Conservation (phyloP, 2,113 vertebrate species). For the Eretmochelys imbricata region DNA sequence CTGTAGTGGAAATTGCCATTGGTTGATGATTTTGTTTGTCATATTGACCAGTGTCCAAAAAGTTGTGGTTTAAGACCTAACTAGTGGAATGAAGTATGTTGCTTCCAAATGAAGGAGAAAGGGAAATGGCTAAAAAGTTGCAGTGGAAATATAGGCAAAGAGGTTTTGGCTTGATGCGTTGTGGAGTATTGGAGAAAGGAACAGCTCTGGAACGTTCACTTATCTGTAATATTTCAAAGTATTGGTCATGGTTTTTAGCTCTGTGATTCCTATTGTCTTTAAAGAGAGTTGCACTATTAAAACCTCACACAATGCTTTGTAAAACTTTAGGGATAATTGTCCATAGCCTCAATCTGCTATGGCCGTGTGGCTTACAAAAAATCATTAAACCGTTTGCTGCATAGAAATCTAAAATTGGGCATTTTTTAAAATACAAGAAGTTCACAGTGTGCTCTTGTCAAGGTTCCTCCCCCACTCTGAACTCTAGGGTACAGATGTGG, state of each 20-base stretch:
- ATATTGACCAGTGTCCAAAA: background rate
- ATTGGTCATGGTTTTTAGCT: background rate
- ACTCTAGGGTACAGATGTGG: no score
- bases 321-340: background rate
- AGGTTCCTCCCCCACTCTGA: no score
- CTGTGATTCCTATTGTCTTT: background rate
- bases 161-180: background rate
- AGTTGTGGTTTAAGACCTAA: background rate
- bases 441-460: background rate
- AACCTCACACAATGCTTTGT: background rate
- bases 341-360: background rate
- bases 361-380: background rate
- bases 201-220: background rate
- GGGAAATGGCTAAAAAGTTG: background rate
- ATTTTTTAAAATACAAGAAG: background rate
- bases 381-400: background rate
- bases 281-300: background rate
- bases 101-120: background rate
- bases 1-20: background rate
- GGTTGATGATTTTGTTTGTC: background rate
- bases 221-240: background rate
- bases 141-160: background rate
- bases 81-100: fast-evolving
- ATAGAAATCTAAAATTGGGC: background rate
- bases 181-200: background rate